These are phyloP conservation scores for Bhutanitis thaidina DNA, from an alignment of 2,888 invertebrate genomes.

Conservation along the genomic window DNA sequence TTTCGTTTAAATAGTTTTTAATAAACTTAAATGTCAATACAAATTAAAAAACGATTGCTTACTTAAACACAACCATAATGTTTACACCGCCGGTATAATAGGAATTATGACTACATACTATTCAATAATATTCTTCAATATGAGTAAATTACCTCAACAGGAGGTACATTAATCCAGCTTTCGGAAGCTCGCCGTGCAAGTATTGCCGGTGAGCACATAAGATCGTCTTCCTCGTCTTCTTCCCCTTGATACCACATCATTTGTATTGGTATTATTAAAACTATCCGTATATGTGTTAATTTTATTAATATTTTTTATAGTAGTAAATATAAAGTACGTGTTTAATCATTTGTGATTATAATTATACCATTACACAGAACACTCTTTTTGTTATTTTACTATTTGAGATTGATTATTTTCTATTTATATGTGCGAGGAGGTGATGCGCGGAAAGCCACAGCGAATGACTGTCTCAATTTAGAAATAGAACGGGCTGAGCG, in stretches of 20 bases:
- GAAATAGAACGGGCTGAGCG: conserved; percentile 76
- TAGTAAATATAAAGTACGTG: too few species aligned
- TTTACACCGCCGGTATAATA: too few species aligned
- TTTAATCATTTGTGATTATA: too few species aligned
- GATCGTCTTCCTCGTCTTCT: conserved; percentile 91
- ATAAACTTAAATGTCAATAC: too few species aligned
- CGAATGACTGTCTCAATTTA: conserved; percentile 77
- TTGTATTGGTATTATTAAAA: not conserved
- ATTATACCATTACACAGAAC: not conserved
- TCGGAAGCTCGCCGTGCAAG: conserved; percentile 92
- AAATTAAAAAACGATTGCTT: too few species aligned
- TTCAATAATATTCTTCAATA: not conserved
- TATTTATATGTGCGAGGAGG: conserved; percentile 58
- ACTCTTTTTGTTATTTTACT: conserved; percentile 11
- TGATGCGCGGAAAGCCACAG: conserved; percentile 71
- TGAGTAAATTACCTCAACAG: conserved; percentile 84
- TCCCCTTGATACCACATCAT: conserved; percentile 89
- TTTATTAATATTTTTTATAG: too few species aligned
- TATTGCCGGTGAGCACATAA: conserved; percentile 92
- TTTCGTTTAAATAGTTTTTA: too few species aligned
- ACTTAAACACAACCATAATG: too few species aligned
- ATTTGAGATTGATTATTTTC: conserved; percentile 18
- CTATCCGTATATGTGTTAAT: not conserved
- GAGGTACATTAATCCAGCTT: conserved; percentile 94
- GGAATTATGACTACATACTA: too few species aligned